phyloP scores from a whole-genome alignment of 1,140 invertebrate genomes.

The Dolichoris vasculosae region DNA sequence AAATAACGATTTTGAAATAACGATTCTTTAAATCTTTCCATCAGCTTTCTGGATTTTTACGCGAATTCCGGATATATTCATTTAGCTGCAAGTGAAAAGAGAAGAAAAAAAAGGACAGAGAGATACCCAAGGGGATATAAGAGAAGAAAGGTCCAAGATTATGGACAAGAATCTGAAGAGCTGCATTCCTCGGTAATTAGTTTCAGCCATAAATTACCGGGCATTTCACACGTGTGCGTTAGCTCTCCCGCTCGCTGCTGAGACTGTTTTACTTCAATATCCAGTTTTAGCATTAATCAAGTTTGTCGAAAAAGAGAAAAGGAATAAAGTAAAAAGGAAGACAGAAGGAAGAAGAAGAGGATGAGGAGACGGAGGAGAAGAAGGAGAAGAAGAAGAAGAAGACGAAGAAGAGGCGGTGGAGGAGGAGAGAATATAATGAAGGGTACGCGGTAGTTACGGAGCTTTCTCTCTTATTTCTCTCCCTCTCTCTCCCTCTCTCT shows the following conservation, averaged over 20 bases:
- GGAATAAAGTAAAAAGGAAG: conserved; percentile 31
- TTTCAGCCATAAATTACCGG: conserved; percentile 72
- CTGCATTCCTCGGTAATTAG: conserved; percentile 72
- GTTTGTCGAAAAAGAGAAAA: conserved; percentile 46
- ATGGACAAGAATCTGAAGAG: conserved; percentile 63
- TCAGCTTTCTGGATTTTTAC: conserved; percentile 44
- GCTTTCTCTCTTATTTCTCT: neutral
- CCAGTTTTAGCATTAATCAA: conserved; percentile 53
- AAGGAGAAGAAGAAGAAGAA: neutral
- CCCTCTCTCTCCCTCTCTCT: neutral
- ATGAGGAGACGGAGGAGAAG: neutral
- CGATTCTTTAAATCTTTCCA: conserved; percentile 43
- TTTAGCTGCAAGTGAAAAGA: conserved; percentile 37
- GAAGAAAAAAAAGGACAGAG: conserved; percentile 45
- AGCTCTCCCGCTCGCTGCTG: conserved; percentile 53
- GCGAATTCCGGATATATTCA: conserved; percentile 47
- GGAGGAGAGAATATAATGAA: conserved; percentile 35
- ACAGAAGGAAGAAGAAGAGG: conserved; percentile 9
- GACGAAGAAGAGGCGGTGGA: neutral
- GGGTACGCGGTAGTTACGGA: conserved; percentile 39
- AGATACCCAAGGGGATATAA: conserved; percentile 58
- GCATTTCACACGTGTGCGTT: conserved; percentile 66
- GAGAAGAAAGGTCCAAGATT: conserved; percentile 60
- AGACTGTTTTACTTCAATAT: conserved; percentile 53
- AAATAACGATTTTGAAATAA: conserved; percentile 35